Evolutionary conservation across 2,888 invertebrate genomes (phyloP).

Genomic region (Dynastes hyllus): DNA sequence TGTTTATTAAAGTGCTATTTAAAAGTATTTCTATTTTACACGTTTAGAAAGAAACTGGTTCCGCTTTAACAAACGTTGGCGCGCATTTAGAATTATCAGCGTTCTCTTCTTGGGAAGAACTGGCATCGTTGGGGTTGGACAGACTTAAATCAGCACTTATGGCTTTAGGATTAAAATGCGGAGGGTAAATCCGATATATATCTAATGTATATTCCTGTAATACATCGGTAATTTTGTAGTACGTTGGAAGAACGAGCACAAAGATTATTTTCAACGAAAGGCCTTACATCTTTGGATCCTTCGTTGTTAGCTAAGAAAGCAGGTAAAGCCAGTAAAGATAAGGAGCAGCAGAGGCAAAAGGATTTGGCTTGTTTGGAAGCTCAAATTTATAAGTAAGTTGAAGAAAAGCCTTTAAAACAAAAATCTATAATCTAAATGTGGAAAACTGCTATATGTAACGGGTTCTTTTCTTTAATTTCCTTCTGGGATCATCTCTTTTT

Average conservation of each 20-base stretch:
- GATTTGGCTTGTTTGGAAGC: slow-evolving; percentile 93
- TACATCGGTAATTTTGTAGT: slow-evolving; percentile 65
- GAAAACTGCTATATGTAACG: too few species aligned
- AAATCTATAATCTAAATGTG: too few species aligned
- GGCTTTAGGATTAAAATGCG: slow-evolving; percentile 98
- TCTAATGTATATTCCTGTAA: slow-evolving; percentile 14
- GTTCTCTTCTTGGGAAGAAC: slow-evolving; percentile 97
- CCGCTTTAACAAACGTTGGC: slow-evolving; percentile 94
- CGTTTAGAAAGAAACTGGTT: slow-evolving; percentile 90
- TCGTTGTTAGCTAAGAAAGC: slow-evolving; percentile 92
- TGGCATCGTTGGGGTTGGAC: slow-evolving; percentile 97
- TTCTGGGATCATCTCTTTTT: too few species aligned
- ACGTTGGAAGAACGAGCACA: slow-evolving; percentile 98
- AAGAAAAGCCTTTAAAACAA: too few species aligned
- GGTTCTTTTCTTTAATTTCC: too few species aligned
- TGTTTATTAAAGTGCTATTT: too few species aligned
- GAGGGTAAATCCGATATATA: slow-evolving; percentile 77
- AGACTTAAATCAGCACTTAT: slow-evolving; percentile 97
- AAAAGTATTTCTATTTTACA: background rate
- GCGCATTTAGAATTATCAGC: slow-evolving; percentile 99
- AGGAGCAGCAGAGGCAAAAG: slow-evolving; percentile 82
- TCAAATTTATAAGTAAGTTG: slow-evolving; percentile 79
- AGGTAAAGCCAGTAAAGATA: slow-evolving; percentile 77
- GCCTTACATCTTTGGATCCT: slow-evolving; percentile 93
- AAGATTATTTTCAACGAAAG: slow-evolving; percentile 96